Conservation (phyloP, 2,797 vertebrate genomes). For the Eremophila alpestris region DNA sequence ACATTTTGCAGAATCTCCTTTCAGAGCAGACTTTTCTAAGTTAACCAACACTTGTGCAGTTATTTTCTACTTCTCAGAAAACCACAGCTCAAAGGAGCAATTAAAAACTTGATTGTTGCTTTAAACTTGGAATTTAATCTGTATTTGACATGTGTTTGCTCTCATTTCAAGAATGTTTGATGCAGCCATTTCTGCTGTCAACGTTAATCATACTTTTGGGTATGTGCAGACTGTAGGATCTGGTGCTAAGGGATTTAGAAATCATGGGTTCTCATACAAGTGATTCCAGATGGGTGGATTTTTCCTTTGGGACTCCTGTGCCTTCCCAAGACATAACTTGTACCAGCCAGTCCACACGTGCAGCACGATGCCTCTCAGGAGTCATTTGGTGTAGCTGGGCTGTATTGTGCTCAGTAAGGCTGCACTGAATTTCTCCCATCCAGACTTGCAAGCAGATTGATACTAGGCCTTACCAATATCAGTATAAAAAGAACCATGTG, state of each 20-base stretch:
- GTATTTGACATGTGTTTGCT: neutral
- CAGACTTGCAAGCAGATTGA: neutral
- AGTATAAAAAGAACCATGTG: neutral
- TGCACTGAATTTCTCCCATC: neutral
- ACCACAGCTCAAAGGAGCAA: slow-evolving; percentile 8
- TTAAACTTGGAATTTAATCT: slow-evolving; percentile 18
- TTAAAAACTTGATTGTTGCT: neutral
- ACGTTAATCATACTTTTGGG: neutral
- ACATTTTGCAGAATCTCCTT: slow-evolving; percentile 34
- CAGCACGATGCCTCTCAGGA: fast-evolving
- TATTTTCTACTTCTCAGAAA: slow-evolving; percentile 17
- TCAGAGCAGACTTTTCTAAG: slow-evolving; percentile 9
- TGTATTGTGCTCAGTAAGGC: neutral
- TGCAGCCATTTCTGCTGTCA: neutral
- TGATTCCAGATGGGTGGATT: slow-evolving; percentile 17
- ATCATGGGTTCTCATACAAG: neutral
- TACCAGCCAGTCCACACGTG: neutral
- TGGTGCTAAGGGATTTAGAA: neutral
- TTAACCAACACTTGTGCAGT: neutral
- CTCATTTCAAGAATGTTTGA: neutral
- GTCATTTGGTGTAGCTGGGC: neutral
- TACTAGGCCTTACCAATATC: neutral
- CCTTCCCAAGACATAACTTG: neutral
- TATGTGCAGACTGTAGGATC: neutral
- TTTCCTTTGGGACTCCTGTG: neutral